phyloP scores from a whole-genome alignment of 2,113 vertebrate genomes.

The Zeus faber region DNA sequence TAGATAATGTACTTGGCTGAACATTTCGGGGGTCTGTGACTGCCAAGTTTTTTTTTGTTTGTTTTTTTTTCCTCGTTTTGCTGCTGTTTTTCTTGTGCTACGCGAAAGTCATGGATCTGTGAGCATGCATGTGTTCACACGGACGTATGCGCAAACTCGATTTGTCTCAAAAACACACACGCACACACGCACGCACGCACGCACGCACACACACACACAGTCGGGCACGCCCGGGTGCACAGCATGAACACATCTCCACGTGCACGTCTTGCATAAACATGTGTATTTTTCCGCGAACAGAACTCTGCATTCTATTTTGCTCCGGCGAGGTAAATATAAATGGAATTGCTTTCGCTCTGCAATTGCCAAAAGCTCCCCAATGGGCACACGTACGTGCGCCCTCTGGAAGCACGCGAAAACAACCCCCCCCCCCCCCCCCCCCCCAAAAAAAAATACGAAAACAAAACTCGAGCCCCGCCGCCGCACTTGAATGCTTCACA shows the following conservation, averaged over 20 bases:
- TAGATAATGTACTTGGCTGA: conserved; percentile 16
- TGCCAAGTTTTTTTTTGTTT: conserved; percentile 19
- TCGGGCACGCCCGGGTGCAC: too few relatives aligned
- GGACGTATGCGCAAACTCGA: not conserved
- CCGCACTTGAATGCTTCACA: conserved; percentile 20
- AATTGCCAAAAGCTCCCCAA: too few relatives aligned
- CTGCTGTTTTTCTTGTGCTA: not conserved
- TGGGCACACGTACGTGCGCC: too few relatives aligned
- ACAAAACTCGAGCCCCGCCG: conserved; percentile 20
- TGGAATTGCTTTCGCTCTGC: conserved; percentile 33
- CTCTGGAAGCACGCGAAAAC: too few relatives aligned
- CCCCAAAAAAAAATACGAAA: too few relatives aligned
- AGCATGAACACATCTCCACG: too few relatives aligned
- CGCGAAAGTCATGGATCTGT: conserved; percentile 8
- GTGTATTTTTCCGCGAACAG: too few relatives aligned
- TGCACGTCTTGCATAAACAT: too few relatives aligned
- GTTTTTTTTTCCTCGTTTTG: too few relatives aligned
- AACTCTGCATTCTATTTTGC: conserved; percentile 32
- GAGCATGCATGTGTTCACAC: conserved; percentile 1
- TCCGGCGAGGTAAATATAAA: conserved; percentile 37
- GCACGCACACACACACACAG: not conserved
- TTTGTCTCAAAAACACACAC: conserved; percentile 3
- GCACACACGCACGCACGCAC: not conserved
- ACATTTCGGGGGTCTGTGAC: conserved; percentile 5
- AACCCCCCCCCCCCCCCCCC: too few relatives aligned